Base-by-base conservation (phyloP, 2,797 vertebrate genomes). In the Allobates femoralis region DNA sequence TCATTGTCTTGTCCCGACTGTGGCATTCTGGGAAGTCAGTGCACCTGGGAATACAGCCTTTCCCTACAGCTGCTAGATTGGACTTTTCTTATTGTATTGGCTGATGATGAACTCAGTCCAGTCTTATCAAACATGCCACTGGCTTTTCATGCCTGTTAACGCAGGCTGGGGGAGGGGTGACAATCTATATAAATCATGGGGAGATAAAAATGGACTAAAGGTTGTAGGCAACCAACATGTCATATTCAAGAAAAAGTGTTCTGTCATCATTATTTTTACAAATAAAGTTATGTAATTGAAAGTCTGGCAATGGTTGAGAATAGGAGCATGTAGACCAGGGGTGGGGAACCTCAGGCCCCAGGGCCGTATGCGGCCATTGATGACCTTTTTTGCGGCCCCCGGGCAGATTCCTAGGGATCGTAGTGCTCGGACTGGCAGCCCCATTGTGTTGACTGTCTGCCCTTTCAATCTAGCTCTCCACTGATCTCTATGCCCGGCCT, bases 1-100 rank as follows among this genome's bases (percentile, higher is more conserved):
- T 84, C 86, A 71, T 87, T 87, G 75, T 74, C 56, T 84, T 78
- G 81, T 84, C 75, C 86, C 41, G 56, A 75, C 81, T 79, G 67
- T 26, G 78, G 81, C 81, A 87, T 79, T 87, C 75, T 87, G 81
- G 71, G 80, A 87, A 87, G 81, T 32, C 86, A 84, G 76, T 74
- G 76, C 86, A 84, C 81, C 75, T 58, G 86, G 81, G 86, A 87
- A 69, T 83, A 41, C 26, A 67, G 82, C 73, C 71, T 46, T 86
- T 58, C 53, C n/a, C 8, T 77, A 62, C 77, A 80, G 32, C 77
- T 30, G 80, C 64, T n/a, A 51, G 60, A 83, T 62, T 62, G 71
- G 66, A 79, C 62, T 55, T 87, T 71, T 46, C 81, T 62, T 46
- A 28, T 56, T 55, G 80, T 71, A 58, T 58, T 5, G 55, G 55